These are phyloP conservation scores for Sardinella longiceps DNA, from an alignment of 2,797 vertebrate species.

Conservation along the genomic window DNA sequence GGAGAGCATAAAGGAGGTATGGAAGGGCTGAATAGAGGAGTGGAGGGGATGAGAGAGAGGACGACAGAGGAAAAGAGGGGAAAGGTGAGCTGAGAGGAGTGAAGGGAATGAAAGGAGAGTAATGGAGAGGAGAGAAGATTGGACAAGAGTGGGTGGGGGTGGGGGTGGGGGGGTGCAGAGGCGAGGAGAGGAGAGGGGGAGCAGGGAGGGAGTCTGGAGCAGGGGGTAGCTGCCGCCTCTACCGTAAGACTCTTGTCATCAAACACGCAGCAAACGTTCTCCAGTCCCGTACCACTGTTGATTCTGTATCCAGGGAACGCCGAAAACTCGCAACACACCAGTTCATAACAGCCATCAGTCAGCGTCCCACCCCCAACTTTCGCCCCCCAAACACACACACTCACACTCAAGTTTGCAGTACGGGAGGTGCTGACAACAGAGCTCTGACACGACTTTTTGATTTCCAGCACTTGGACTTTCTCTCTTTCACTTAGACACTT, in stretches of 20 bases:
- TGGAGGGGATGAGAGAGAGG: neutral
- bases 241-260: slow-evolving; percentile 66
- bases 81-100: neutral
- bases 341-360: slow-evolving; percentile 74
- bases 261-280: slow-evolving; percentile 64
- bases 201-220: neutral
- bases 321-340: slow-evolving; percentile 64
- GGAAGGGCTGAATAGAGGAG: neutral
- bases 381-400: slow-evolving; percentile 52
- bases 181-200: neutral
- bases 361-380: slow-evolving; percentile 38
- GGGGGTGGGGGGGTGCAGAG: neutral
- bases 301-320: slow-evolving; percentile 68
- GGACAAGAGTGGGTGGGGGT: neutral
- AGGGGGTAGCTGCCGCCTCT: slow-evolving; percentile 37
- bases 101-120: neutral
- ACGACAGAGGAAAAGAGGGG: too few species aligned
- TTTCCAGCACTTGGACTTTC: slow-evolving; percentile 29
- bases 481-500: neutral
- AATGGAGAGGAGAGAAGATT: neutral
- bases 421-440: slow-evolving; percentile 38
- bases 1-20: neutral
- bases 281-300: slow-evolving; percentile 67
- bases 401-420: slow-evolving; percentile 49
- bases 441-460: slow-evolving; percentile 32